These are phyloP conservation scores for Oryzias javanicus DNA, from an alignment of 2,113 vertebrate species.

Conservation along the genomic window DNA sequence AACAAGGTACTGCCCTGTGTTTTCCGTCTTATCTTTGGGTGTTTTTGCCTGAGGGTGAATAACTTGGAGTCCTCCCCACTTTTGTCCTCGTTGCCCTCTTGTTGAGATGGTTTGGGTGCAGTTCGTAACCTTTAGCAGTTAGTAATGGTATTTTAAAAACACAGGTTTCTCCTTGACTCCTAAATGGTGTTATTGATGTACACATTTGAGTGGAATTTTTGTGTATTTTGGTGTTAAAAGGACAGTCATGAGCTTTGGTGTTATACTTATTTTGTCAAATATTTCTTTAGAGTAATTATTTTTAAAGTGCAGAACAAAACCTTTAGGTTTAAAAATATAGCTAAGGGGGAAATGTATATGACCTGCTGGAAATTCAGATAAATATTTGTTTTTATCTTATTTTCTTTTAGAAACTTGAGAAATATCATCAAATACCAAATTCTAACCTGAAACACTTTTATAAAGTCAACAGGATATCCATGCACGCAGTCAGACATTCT, in stretches of 20 bases:
- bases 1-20: conserved; percentile 87
- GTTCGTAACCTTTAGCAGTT: conserved; percentile 11
- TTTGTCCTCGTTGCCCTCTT: background rate
- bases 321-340: too few relatives aligned
- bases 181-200: conserved; percentile 24
- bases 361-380: too few relatives aligned
- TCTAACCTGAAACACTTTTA: background rate
- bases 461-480: conserved; percentile 2
- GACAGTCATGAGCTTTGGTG: too few relatives aligned
- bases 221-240: too few relatives aligned
- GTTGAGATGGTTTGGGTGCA: conserved; percentile 1
- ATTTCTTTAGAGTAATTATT: too few relatives aligned
- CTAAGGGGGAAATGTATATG: too few relatives aligned
- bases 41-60: conserved; percentile 49
- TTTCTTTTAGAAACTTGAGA: background rate
- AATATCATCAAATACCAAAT: background rate
- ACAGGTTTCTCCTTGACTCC: conserved; percentile 34
- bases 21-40: conserved; percentile 22
- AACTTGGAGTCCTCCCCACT: conserved; percentile 40
- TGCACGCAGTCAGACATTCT: background rate
- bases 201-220: background rate
- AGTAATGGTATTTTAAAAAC: conserved; percentile 22
- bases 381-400: background rate
- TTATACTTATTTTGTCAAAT: too few relatives aligned
- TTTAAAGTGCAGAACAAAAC: too few relatives aligned